Conservation (phyloP, 2,888 invertebrate species). For the Bhutanitis thaidina region DNA sequence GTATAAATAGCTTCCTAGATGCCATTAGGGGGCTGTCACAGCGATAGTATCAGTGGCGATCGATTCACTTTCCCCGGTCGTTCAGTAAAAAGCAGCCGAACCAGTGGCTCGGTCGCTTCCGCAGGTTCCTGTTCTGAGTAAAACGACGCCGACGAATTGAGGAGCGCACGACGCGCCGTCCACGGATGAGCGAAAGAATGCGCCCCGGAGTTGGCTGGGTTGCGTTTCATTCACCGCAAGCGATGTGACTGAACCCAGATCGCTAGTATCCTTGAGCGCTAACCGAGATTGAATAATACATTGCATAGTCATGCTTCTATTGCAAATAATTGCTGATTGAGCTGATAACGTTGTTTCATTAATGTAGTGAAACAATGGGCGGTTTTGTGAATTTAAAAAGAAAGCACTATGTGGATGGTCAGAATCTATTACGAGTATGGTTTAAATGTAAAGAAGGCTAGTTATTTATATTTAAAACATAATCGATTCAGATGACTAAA, state of each 20-base stretch:
- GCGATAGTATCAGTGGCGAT: constrained; percentile 47
- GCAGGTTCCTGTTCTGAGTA: constrained; percentile 40
- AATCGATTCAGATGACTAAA: too few species aligned
- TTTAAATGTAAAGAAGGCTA: too few species aligned
- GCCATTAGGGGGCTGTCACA: constrained; percentile 5
- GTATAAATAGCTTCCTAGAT: constrained; percentile 6
- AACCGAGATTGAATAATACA: constrained; percentile 9
- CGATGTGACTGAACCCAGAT: constrained; percentile 68
- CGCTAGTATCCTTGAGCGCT: constrained; percentile 26
- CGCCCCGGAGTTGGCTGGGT: constrained; percentile 38
- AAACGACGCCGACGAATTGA: constrained; percentile 28
- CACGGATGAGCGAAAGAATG: constrained; percentile 23
- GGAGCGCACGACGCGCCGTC: constrained; percentile 25
- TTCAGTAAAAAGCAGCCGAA: constrained; percentile 51
- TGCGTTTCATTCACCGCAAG: constrained; percentile 66
- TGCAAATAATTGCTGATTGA: background rate
- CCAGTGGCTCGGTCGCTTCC: constrained; percentile 36
- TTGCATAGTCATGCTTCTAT: background rate
- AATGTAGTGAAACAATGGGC: too few species aligned
- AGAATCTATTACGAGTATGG: too few species aligned
- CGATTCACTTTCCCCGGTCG: constrained; percentile 61
- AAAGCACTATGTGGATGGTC: too few species aligned
- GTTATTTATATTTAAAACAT: too few species aligned
- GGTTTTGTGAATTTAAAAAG: too few species aligned
- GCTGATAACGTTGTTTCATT: background rate